Evolutionary conservation across 2,888 invertebrate species (phyloP), one percentile per base, ranked within the genome.

Genomic region (Buathra laborator): DNA sequence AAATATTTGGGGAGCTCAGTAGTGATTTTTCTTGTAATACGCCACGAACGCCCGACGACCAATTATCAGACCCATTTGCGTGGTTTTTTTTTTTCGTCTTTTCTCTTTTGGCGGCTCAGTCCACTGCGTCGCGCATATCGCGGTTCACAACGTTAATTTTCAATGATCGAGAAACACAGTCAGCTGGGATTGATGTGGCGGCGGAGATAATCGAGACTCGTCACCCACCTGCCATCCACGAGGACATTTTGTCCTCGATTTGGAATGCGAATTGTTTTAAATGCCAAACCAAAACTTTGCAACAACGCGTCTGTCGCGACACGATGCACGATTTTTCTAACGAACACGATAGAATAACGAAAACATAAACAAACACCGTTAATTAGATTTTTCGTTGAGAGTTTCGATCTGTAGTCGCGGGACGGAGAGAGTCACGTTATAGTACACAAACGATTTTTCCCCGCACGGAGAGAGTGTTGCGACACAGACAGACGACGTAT

Each of bases 151-250:
- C 1, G 66, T 48, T 10, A 44, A 56, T 37, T 19, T 70, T 16
- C 19, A 51, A 71, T 24, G 51, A 62, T 71, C n/a, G 59, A 19
- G 6, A 5, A 10, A n/a, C 37, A 14, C 53, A 78, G 75, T 82
- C 82, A 82, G 82, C 78, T 79, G 81, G 48, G n/a, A 37, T 71
- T 32, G 67, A 53, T 56, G 43, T 56, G 74, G 74, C 81, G 68
- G 56, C 67, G 51, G 24, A 79, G 56, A 32, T n/a, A 14, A 9
- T 44, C 24, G 32, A 12, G 66, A 71, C 70, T 66, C 79, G 64
- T 85, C 70, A 82, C 75, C 78, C 84, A 81, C 77, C 82, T 82
- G 85, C 78, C 71, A 67, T 85, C 79, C 82, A 82, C 85, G 85
- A 82, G 85, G 79, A 82, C 79, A 85, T 82, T 85, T 85, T 76